A percentile compares a stretch with the other conserved stretches of the same genome.
Conservation (phyloP, 2,113 vertebrate species). For the Eretmochelys imbricata region DNA sequence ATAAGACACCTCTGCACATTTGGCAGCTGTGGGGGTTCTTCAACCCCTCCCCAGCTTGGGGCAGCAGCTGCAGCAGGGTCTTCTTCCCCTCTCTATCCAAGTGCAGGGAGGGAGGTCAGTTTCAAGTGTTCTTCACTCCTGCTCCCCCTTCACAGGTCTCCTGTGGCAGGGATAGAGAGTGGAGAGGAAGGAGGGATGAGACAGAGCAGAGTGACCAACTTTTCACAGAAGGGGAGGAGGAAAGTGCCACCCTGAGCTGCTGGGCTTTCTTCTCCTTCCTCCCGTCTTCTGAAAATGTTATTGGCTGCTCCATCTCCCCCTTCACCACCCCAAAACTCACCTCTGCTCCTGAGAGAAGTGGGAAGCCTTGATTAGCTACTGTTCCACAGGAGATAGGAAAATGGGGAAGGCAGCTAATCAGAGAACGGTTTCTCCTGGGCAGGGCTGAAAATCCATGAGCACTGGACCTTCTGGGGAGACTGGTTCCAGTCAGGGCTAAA, state of each 20-base stretch:
- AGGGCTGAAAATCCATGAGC: background rate
- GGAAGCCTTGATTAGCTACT: background rate
- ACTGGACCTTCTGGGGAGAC: background rate
- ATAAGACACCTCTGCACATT: too few relatives aligned
- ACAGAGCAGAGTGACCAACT: background rate
- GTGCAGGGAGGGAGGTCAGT: background rate
- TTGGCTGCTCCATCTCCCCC: too few relatives aligned
- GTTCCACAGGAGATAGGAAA: background rate
- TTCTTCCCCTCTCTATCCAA: background rate
- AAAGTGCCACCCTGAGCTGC: background rate
- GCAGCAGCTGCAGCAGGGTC: background rate
- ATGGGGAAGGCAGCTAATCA: background rate
- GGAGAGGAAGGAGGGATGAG: background rate
- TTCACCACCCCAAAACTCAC: background rate
- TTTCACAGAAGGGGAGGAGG: background rate
- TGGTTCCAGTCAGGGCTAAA: background rate
- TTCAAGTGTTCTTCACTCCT: background rate
- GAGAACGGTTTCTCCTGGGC: background rate
- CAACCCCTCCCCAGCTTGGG: background rate
- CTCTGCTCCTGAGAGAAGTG: background rate
- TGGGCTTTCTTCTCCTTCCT: background rate
- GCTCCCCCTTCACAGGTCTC: background rate
- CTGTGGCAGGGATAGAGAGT: background rate
- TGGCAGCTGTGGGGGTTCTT: background rate
- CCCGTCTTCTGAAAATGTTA: background rate